phyloP scores from a whole-genome alignment of 2,888 invertebrate species.

The Ferdinandea cuprea region DNA sequence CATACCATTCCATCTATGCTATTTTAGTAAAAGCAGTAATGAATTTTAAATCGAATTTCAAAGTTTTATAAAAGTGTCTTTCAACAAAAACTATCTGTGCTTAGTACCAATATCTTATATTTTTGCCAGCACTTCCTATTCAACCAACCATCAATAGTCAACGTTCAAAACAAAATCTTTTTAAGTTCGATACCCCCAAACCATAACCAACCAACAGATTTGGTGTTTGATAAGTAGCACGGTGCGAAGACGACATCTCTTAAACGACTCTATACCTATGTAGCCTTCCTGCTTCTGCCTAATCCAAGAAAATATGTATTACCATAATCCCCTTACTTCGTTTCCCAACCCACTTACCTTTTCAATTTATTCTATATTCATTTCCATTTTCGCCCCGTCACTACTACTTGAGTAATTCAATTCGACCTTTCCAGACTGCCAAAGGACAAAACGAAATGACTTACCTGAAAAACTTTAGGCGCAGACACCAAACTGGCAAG shows the following conservation, averaged over 20 bases:
- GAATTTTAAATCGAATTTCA: too few species aligned
- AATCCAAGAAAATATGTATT: conserved; percentile 6
- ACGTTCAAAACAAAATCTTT: too few species aligned
- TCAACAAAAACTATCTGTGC: too few species aligned
- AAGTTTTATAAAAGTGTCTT: too few species aligned
- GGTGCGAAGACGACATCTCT: not conserved
- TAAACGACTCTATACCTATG: not conserved
- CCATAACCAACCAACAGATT: not conserved
- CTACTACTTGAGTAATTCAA: not conserved
- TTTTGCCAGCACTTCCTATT: too few species aligned
- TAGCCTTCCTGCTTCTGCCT: not conserved
- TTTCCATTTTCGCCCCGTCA: not conserved
- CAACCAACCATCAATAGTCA: not conserved
- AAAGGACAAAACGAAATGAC: conserved; percentile 11
- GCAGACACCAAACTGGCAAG: conserved; percentile 97
- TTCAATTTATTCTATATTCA: conserved; percentile 8
- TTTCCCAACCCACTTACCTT: not conserved
- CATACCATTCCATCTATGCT: too few species aligned
- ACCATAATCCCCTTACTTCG: conserved; percentile 21
- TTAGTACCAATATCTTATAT: too few species aligned
- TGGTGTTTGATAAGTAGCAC: not conserved
- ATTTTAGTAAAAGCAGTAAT: too few species aligned
- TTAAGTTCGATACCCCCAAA: not conserved
- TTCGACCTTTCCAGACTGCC: not conserved
- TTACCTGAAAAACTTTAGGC: conserved; percentile 93